Evolutionary conservation across 1,140 invertebrate species (phyloP).

Genomic region (Drosophila truncata): DNA sequence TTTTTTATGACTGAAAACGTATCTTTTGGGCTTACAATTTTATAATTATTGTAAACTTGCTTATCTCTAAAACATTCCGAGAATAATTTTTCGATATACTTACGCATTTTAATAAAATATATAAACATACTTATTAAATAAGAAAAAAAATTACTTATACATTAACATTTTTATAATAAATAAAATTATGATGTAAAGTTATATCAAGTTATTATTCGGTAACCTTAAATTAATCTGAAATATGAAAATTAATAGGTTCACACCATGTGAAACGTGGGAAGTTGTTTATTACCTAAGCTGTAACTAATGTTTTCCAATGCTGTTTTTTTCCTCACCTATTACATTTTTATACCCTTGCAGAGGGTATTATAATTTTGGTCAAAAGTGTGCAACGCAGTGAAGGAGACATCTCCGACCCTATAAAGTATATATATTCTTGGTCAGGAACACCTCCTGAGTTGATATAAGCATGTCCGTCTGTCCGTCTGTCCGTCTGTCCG

Average conservation of each 20-base stretch:
- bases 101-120: background rate
- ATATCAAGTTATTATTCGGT: background rate
- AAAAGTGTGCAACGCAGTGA: no score
- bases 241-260: background rate
- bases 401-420: no score
- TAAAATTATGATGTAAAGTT: background rate
- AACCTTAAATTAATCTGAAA: background rate
- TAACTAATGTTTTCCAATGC: no score
- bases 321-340: no score
- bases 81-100: slow-evolving; percentile 2
- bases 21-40: slow-evolving; percentile 22
- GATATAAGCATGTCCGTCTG: no score
- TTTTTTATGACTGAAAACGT: slow-evolving; percentile 24
- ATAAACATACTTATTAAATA: slow-evolving; percentile 4
- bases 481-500: no score
- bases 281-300: no score
- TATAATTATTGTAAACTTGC: slow-evolving; percentile 12
- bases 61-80: background rate
- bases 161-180: slow-evolving; percentile 1
- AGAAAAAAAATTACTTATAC: background rate
- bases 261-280: no score
- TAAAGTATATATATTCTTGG: no score
- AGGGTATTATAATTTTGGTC: no score
- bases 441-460: no score
- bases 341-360: no score